phyloP scores from a whole-genome alignment of 2,113 vertebrate species.

The Pangasianodon hypophthalmus region DNA sequence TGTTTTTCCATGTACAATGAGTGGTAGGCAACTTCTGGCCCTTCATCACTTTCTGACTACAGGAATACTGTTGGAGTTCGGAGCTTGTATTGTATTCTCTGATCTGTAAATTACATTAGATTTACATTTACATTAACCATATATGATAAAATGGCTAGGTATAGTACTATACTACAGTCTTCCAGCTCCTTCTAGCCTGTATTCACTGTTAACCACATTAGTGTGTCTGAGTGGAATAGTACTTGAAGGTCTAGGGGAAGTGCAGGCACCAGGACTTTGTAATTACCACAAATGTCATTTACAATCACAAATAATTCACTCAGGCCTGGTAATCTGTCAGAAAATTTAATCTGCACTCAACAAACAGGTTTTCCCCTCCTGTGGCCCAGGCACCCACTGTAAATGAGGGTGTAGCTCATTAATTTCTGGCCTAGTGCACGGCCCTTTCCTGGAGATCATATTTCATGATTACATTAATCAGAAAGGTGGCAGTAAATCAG shows the following conservation, averaged over 20 bases:
- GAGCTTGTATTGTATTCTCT: neutral
- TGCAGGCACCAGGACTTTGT: constrained; percentile 7
- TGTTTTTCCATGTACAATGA: neutral
- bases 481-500: constrained; percentile 45
- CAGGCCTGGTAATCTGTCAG: constrained; percentile 48
- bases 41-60: neutral
- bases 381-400: constrained; percentile 11
- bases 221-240: neutral
- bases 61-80: neutral
- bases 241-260: neutral
- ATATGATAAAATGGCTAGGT: no score
- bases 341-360: constrained; percentile 51
- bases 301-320: constrained; percentile 47
- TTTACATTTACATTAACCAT: neutral
- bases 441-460: constrained; percentile 48
- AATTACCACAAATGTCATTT: constrained; percentile 43
- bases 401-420: constrained; percentile 53
- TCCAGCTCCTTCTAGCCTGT: neutral
- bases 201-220: neutral
- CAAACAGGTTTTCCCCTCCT: constrained; percentile 38
- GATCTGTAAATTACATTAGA: neutral
- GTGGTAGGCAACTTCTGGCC: neutral
- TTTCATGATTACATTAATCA: constrained; percentile 58
- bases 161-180: neutral
- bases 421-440: constrained; percentile 44